Conservation (phyloP, 92 coral and sea anemone species). For the Zoanthus sociatus region DNA sequence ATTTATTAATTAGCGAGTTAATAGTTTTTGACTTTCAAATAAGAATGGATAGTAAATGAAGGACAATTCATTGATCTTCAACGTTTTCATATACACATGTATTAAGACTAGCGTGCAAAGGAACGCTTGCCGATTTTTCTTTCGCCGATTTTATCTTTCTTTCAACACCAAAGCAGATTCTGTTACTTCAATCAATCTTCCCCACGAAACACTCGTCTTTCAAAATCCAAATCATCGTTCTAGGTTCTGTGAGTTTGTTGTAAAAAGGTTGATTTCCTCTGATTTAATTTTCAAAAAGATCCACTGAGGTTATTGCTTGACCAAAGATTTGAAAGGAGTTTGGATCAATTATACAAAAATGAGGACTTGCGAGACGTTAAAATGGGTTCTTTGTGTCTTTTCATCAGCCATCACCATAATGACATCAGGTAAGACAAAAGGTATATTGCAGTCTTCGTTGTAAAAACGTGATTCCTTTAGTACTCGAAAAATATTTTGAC, state of each 20-base stretch:
- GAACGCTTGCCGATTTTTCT: neutral
- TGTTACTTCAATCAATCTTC: neutral
- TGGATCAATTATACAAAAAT: conserved; percentile 5
- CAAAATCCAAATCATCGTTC: neutral
- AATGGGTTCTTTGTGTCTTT: neutral
- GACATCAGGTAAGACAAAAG: neutral
- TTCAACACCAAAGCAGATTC: neutral
- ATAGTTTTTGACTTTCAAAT: conserved; percentile 45
- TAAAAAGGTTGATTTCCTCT: neutral
- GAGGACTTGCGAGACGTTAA: neutral
- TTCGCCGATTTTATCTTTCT: neutral
- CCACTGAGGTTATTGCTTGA: neutral
- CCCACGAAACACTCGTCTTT: neutral
- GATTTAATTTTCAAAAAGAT: neutral
- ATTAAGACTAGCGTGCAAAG: neutral
- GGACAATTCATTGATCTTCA: neutral
- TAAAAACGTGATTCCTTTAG: neutral
- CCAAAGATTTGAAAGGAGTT: neutral
- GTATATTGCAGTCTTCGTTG: too few relatives aligned
- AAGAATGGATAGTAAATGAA: conserved; percentile 8
- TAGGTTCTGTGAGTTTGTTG: neutral
- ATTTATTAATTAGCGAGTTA: conserved; percentile 46
- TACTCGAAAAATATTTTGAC: neutral
- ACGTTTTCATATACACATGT: neutral
- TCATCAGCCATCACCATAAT: neutral